Evolutionary conservation across 1,140 invertebrate species (phyloP).

Genomic region (Physella acuta): DNA sequence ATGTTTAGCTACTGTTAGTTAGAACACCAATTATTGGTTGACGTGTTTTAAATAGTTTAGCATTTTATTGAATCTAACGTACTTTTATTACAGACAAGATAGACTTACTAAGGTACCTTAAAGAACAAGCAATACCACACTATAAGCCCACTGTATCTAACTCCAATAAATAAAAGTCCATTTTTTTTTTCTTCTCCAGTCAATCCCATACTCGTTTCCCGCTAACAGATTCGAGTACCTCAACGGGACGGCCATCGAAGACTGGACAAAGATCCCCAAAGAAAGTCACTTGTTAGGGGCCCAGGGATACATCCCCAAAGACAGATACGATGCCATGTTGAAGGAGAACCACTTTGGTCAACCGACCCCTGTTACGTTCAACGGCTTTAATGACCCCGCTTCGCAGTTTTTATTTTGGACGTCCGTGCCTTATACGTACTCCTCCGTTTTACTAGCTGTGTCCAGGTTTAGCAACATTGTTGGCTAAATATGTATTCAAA

Average conservation of each 20-base stretch:
- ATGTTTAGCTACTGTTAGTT: no score
- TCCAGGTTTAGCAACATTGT: background rate
- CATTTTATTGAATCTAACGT: no score
- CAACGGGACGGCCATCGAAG: slow-evolving; percentile 37
- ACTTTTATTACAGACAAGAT: no score
- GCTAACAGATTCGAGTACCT: slow-evolving; percentile 43
- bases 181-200: slow-evolving; percentile 19
- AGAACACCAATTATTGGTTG: no score
- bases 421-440: slow-evolving; percentile 41
- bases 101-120: no score
- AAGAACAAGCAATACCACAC: no score
- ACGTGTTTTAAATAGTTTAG: no score
- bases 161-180: no score
- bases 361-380: slow-evolving; percentile 33
- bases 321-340: slow-evolving; percentile 1
- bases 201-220: slow-evolving; percentile 44
- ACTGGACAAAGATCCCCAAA: slow-evolving; percentile 16
- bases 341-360: slow-evolving; percentile 7
- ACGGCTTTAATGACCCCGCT: slow-evolving; percentile 34
- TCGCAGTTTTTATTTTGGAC: slow-evolving; percentile 44
- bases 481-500: slow-evolving; percentile 10
- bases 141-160: no score
- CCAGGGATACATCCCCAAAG: slow-evolving; percentile 2
- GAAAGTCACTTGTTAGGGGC: background rate
- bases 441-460: slow-evolving; percentile 35